Base-by-base conservation (phyloP, 1,140 invertebrate genomes). In the Eurosta solidaginis region DNA sequence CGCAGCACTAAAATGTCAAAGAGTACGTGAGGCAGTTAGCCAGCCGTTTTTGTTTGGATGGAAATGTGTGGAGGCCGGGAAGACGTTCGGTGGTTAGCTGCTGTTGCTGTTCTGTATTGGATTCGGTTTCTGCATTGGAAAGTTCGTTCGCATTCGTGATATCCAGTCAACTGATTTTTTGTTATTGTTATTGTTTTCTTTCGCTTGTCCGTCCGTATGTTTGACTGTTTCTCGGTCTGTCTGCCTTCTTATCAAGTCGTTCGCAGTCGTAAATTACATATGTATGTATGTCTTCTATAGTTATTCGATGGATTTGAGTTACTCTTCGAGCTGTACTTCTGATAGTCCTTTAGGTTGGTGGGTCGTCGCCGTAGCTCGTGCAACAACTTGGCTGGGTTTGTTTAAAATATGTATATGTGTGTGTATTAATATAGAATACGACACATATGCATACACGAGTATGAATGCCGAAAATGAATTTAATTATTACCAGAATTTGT, bases 101-200 rank as follows among this genome's bases (percentile, higher is more conserved):
- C n/a, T n/a, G n/a, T n/a, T 17, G 50, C 25, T 4, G 49, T 25
- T 52, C 59, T 59, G 54, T 29, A 59, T 22, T 59, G 54, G 54
- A 59, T 59, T 59, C 54, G 27, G n/a, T 29, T 36, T 59, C 29
- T 68, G 59, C 59, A 68, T 68, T 68, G 59, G 59, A 68, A 68
- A 68, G 59, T 68, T 17, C 33, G 33, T 1, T 40, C n/a, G 17
- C 33, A 68, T 36, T 68, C 33, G 33, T 40, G n/a, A 17, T 36
- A 68, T 68, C 33, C 59, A 68, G 59, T n/a, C n/a, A n/a, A n/a
- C n/a, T n/a, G n/a, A n/a, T n/a, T n/a, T n/a, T n/a, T n/a, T n/a
- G n/a, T n/a, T n/a, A n/a, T n/a, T n/a, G n/a, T n/a, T n/a, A n/a
- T n/a, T n/a, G n/a, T n/a, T n/a, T n/a, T n/a, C n/a, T n/a, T n/a